Conservation (phyloP, 1,140 invertebrate genomes). For the Calycopis cecrops region DNA sequence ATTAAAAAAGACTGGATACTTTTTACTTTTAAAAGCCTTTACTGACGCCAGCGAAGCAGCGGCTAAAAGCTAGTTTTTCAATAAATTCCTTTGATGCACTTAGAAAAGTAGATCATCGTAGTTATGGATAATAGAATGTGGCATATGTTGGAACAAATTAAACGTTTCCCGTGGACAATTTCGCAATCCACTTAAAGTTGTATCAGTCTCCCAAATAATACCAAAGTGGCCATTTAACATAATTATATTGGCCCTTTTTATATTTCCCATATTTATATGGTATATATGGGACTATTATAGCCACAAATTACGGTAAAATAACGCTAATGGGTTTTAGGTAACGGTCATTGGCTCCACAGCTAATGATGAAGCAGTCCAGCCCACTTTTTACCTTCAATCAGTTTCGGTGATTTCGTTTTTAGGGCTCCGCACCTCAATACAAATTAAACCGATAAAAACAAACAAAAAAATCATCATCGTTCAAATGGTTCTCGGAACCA, state of each 20-base stretch:
- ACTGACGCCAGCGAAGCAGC: no score
- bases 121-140: no score
- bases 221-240: constrained; percentile 56
- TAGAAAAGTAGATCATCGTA: no score
- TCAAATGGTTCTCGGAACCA: no score
- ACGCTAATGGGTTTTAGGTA: constrained; percentile 70
- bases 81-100: no score
- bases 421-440: no score
- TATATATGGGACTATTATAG: constrained; percentile 24
- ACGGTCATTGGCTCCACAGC: constrained; percentile 63
- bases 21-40: no score
- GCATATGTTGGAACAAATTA: no score
- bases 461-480: no score
- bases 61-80: no score
- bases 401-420: constrained; percentile 57
- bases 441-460: no score
- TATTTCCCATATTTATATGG: constrained; percentile 17
- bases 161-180: constrained; percentile 18
- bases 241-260: constrained; percentile 38
- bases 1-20: no score
- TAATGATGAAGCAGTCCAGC: constrained; percentile 58
- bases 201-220: constrained; percentile 49
- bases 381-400: constrained; percentile 65
- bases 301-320: constrained; percentile 66
- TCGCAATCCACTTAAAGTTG: constrained; percentile 40